Percentiles rank a stretch among this genome's conserved stretches.
Evolutionary conservation across 2,797 vertebrate species (phyloP).

Genomic region (Vultur gryphus): DNA sequence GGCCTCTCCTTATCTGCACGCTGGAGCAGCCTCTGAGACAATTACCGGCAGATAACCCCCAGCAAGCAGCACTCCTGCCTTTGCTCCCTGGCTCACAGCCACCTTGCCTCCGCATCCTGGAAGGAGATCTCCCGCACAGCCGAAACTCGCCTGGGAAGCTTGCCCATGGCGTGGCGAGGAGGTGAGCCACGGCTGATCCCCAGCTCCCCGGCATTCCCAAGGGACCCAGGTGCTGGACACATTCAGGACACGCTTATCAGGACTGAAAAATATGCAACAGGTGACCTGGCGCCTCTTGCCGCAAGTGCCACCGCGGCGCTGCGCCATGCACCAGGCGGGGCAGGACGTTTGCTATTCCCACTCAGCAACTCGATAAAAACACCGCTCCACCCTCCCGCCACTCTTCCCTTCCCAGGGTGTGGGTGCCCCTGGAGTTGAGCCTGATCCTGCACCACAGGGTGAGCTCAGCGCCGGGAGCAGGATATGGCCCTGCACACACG

Average conservation of each 20-base stretch:
- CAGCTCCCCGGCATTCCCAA: background rate
- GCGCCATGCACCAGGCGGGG: rapidly evolving
- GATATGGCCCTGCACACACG: rapidly evolving
- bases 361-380: background rate
- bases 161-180: rapidly evolving
- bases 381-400: background rate
- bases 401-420: background rate
- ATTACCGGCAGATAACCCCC: background rate
- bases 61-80: background rate
- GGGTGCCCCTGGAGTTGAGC: background rate
- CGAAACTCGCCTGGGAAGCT: background rate
- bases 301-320: rapidly evolving
- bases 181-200: background rate
- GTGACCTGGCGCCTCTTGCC: background rate
- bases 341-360: background rate
- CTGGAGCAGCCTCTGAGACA: background rate
- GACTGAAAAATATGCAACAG: background rate
- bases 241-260: background rate
- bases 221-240: background rate
- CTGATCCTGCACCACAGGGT: background rate
- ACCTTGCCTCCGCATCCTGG: background rate
- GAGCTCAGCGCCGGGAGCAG: background rate
- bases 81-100: background rate
- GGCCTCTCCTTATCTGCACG: background rate
- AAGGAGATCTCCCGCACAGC: background rate